Evolutionary conservation across 2,113 vertebrate genomes (phyloP), one percentile per base, ranked within the genome.

Genomic region (Rhegmatorhina hoffmannsi): DNA sequence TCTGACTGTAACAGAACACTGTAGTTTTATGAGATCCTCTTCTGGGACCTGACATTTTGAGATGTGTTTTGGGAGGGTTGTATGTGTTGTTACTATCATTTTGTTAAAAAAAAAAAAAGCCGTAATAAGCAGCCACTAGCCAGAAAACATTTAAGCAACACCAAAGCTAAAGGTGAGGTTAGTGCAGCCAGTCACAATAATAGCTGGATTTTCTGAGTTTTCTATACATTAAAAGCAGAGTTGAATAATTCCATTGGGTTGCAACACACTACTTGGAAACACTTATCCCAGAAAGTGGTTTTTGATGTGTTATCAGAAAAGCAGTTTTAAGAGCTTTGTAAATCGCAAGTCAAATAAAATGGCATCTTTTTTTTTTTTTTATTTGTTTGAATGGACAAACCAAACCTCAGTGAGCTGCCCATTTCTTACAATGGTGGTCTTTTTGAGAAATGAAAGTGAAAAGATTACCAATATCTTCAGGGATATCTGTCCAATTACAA

Each of bases 21-120:
- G 21, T n/a, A 83, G 62, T 88, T 90, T 93, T 92, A 82, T 78
- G 84, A 90, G 68, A 72, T 56, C 33, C 38, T 85, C 63, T 95
- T 77, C 73, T 78, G 66, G 21, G 53, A 82, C 31, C 44, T 82
- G 90, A 85, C 25, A 60, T 74, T 91, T 89, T 93, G 28, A 77
- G 21, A 75, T 92, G n/a, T 33, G 33, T 60, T 73, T 62, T 29
- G 28, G 25, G 40, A 29, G 19, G 12, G 8, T 12, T 36, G 2
- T 67, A 49, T 73, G 50, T 40, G 38, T 59, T 11, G 1, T 78
- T 91, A 74, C 52, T 84, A 49, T 66, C 63, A 38, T 64, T 47
- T 2, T 2, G 47, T 20, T 4, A 53, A 56, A 59, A 78, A 34
- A 69, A 33, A n/a, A n/a, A 59, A n/a, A 28, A 12, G 11, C 26